Percentiles rank a stretch among this genome's conserved stretches.
phyloP scores from a whole-genome alignment of 2,797 vertebrate species.

The Gymnothorax reevesii region DNA sequence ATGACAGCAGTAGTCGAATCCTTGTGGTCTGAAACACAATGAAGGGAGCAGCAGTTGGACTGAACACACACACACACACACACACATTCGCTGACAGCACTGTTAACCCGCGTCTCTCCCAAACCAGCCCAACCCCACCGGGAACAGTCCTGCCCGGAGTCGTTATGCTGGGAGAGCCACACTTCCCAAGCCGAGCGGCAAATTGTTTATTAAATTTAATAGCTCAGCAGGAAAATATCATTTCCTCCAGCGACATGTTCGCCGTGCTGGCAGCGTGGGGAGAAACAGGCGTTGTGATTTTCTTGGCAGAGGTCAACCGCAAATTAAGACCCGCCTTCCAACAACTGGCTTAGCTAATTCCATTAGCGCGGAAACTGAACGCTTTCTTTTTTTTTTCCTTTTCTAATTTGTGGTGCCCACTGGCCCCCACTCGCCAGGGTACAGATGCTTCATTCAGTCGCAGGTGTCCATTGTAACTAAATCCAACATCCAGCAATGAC shows the following conservation, averaged over 20 bases:
- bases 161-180: background rate
- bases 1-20: too few relatives aligned
- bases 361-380: constrained; percentile 18
- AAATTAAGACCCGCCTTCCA: constrained; percentile 16
- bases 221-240: constrained; percentile 21
- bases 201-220: constrained; percentile 37
- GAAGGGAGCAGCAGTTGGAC: background rate
- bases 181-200: constrained; percentile 8
- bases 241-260: constrained; percentile 31
- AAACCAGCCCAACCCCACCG: background rate
- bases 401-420: background rate
- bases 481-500: background rate
- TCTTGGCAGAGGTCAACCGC: constrained; percentile 26
- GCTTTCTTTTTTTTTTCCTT: background rate
- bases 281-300: constrained; percentile 31
- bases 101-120: background rate
- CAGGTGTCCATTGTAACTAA: background rate
- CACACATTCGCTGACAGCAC: background rate
- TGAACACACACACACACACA: background rate
- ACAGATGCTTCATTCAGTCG: background rate
- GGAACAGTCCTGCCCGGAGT: constrained; percentile 2
- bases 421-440: background rate
- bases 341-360: constrained; percentile 27
- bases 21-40: background rate
- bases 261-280: constrained; percentile 32